A percentile compares a stretch with the other conserved stretches of the same genome.
These are phyloP conservation scores for Sipha flava DNA, from an alignment of 1,140 invertebrate genomes.

Conservation along the genomic window DNA sequence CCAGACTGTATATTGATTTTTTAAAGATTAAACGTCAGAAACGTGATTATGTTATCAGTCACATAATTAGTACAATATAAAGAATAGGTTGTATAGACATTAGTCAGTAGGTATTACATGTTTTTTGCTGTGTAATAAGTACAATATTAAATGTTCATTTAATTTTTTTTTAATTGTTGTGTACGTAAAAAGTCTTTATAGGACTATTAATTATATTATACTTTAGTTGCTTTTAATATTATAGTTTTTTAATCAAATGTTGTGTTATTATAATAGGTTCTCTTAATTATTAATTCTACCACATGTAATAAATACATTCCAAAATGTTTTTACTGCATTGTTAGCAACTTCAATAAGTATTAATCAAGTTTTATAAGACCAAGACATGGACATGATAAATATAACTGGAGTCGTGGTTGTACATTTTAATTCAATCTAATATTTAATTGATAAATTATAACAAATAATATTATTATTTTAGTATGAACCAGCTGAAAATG, in stretches of 20 bases:
- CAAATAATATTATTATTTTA: neutral
- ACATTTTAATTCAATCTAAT: neutral
- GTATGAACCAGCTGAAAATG: neutral
- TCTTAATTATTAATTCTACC: neutral
- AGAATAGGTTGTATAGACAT: too few relatives aligned
- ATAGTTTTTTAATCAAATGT: neutral
- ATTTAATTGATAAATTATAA: neutral
- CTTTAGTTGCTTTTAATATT: neutral
- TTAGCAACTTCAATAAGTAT: neutral
- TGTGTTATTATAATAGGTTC: neutral
- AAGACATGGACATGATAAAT: neutral
- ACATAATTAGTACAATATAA: too few relatives aligned
- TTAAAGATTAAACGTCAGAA: too few relatives aligned
- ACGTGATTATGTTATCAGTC: too few relatives aligned
- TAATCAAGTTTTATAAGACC: neutral
- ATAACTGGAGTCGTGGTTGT: neutral
- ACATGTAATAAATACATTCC: neutral
- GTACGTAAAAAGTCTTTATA: too few relatives aligned
- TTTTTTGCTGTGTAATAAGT: too few relatives aligned
- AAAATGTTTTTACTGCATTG: neutral
- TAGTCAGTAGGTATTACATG: too few relatives aligned
- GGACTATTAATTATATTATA: neutral
- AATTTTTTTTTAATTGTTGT: too few relatives aligned
- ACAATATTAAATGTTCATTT: too few relatives aligned
- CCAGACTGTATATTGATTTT: too few relatives aligned